Conservation (phyloP, 1,140 invertebrate genomes). For the Habropoda laboriosa region DNA sequence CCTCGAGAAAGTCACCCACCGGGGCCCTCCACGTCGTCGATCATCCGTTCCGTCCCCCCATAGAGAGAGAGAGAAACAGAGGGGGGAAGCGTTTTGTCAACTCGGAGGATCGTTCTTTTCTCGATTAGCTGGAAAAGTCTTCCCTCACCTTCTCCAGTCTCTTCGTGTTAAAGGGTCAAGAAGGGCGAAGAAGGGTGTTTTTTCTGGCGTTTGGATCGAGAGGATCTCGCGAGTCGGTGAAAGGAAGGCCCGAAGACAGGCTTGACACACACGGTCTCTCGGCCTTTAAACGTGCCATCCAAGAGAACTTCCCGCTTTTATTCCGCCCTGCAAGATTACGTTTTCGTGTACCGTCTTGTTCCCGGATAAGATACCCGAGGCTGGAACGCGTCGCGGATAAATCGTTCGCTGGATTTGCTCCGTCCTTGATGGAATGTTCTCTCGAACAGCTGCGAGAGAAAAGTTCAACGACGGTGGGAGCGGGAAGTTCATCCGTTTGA, state of each 20-base stretch:
- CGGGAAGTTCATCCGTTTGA: not conserved
- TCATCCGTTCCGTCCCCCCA: not conserved
- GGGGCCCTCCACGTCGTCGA: not conserved
- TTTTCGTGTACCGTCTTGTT: slow-evolving; percentile 42
- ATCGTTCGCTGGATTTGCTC: not conserved
- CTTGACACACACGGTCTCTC: slow-evolving; percentile 25
- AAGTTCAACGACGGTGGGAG: not conserved
- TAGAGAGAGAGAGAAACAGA: too few species aligned
- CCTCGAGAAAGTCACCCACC: slow-evolving; percentile 36
- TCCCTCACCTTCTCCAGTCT: not conserved
- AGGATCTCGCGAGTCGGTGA: slow-evolving; percentile 3
- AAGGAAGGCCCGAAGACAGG: slow-evolving; percentile 31
- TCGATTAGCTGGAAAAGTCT: not conserved
- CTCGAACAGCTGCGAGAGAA: not conserved
- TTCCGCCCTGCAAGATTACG: slow-evolving; percentile 34
- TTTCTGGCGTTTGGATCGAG: not conserved
- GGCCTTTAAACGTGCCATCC: slow-evolving; percentile 2
- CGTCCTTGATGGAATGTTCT: not conserved
- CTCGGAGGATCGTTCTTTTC: not conserved
- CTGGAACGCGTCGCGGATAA: not conserved
- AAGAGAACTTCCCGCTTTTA: slow-evolving; percentile 34
- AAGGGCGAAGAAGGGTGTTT: not conserved
- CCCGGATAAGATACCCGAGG: slow-evolving; percentile 2
- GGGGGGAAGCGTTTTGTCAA: not conserved
- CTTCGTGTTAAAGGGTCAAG: not conserved